Evolutionary conservation across 2,113 vertebrate species (phyloP).

Genomic region (Prochilodus magdalenae): DNA sequence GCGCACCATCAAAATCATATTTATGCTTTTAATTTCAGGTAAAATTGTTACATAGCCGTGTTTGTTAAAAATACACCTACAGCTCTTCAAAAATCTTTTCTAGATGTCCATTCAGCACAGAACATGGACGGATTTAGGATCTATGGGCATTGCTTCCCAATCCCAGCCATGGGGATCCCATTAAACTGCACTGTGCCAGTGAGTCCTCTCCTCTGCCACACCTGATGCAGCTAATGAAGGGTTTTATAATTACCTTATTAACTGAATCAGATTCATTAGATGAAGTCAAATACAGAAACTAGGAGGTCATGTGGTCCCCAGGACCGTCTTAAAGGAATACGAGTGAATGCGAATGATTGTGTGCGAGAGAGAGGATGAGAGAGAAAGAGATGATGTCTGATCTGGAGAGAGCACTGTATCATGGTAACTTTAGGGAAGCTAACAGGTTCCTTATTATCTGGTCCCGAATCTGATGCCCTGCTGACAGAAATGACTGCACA

Average conservation of each 20-base stretch:
- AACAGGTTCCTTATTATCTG: conserved; percentile 34
- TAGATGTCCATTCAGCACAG: no score
- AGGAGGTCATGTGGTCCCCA: not conserved
- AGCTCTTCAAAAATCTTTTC: no score
- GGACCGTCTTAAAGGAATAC: not conserved
- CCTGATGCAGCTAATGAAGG: not conserved
- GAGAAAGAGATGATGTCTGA: not conserved
- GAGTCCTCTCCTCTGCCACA: not conserved
- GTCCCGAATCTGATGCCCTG: conserved; percentile 1
- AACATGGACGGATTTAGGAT: not conserved
- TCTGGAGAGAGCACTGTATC: conserved; percentile 2
- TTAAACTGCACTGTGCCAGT: not conserved
- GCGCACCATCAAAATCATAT: no score
- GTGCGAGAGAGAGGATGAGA: not conserved
- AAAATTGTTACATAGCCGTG: no score
- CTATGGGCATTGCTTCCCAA: not conserved
- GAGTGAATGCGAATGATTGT: not conserved
- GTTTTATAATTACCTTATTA: not conserved
- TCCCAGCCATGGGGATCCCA: not conserved
- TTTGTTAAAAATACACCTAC: no score
- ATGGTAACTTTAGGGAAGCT: conserved; percentile 4
- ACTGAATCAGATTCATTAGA: not conserved
- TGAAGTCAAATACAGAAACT: not conserved
- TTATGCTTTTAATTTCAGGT: no score
- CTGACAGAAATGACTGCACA: conserved; percentile 44